These are phyloP conservation scores for Zaprionus tsacasi DNA, from an alignment of 1,140 invertebrate species.

Conservation along the genomic window DNA sequence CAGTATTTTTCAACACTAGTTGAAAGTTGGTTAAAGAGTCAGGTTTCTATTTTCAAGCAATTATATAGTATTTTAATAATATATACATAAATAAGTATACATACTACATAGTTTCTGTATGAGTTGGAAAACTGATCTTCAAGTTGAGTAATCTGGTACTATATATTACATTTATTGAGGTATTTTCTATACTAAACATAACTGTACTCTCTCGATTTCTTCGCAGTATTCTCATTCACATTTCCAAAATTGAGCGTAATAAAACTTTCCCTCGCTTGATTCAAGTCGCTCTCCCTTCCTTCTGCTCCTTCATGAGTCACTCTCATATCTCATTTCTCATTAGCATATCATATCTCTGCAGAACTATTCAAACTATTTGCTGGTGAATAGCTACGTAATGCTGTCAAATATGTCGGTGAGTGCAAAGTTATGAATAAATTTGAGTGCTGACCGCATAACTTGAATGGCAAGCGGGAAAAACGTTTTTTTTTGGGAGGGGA, in stretches of 20 bases:
- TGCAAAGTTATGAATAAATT: constrained; percentile 37
- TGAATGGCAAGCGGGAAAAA: not conserved
- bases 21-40: not conserved
- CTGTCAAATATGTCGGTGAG: constrained; percentile 9
- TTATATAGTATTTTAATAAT: not conserved
- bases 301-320: not conserved
- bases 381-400: constrained; percentile 13
- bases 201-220: too few species aligned
- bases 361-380: constrained; percentile 23
- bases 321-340: not conserved
- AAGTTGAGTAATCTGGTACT: too few species aligned
- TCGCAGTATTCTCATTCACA: too few species aligned
- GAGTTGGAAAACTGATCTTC: too few species aligned
- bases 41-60: not conserved
- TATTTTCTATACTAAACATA: too few species aligned
- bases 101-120: too few species aligned
- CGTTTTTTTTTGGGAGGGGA: not conserved
- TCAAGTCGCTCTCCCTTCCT: not conserved
- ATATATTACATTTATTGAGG: too few species aligned
- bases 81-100: too few species aligned
- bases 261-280: not conserved
- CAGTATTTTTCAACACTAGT: too few species aligned
- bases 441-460: constrained; percentile 16
- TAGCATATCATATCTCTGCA: not conserved
- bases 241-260: too few species aligned